Conservation (phyloP, 2,113 vertebrate species). For the Alectura lathami region DNA sequence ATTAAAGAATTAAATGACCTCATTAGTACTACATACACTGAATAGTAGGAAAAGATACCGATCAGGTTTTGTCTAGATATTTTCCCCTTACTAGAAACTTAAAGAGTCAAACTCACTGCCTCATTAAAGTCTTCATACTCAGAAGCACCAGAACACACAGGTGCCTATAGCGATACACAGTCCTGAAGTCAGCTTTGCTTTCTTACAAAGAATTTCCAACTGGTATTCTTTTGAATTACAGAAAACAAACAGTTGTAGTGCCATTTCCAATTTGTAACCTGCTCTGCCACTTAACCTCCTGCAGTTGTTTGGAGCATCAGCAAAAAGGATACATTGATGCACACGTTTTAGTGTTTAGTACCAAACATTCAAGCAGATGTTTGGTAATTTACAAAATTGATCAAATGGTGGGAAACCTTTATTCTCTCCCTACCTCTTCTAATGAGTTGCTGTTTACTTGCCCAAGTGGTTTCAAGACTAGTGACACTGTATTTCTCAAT, state of each 20-base stretch:
- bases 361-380: background rate
- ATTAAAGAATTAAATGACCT: constrained; percentile 11
- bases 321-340: background rate
- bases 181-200: background rate
- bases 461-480: background rate
- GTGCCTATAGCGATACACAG: background rate
- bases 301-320: background rate
- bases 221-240: background rate
- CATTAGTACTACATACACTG: background rate
- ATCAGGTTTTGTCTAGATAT: background rate
- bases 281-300: background rate
- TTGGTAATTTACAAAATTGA: background rate
- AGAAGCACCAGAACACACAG: background rate
- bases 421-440: background rate
- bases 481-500: background rate
- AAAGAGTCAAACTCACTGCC: background rate
- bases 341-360: background rate
- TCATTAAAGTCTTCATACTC: background rate
- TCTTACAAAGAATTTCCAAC: background rate
- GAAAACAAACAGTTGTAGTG: background rate
- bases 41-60: background rate
- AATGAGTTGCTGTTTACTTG: background rate
- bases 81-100: background rate
- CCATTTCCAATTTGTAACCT: background rate
- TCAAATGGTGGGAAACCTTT: background rate